Evolutionary conservation across 2,113 vertebrate genomes (phyloP), one percentile per base, ranked within the genome.

Genomic region (Typhlomys cinereus): DNA sequence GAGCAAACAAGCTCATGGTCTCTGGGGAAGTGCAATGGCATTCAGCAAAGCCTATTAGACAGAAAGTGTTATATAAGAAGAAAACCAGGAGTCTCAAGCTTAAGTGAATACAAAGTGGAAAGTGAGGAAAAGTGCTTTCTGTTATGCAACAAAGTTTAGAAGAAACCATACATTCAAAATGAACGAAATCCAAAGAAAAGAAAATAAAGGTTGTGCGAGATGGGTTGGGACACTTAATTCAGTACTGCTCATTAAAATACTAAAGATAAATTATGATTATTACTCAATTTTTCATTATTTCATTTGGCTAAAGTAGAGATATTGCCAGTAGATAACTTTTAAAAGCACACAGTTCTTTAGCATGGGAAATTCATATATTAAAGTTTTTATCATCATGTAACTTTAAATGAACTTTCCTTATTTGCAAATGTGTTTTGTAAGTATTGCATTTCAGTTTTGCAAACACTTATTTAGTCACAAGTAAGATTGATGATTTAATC

Each of bases 31-130:
- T 89, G 91, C 92, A 94, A 67, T 92, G 89, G 81, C 84, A 96
- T 82, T 88, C 50, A 97, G 94, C 31, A 97, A 97, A 97, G 90
- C 95, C 89, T 98, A 97, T 98, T 97, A 98, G 95, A 89, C 96
- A 98, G 96, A 98, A 97, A 95, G 94, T 86, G 95, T 97, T 90
- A 94, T 91, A 94, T 92, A 96, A 88, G 93, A 92, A 96, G 94
- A 97, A 96, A 97, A 96, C 36, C 1, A 14, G 0, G 17, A 71
- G 82, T 91, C 97, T 96, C 96, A 91, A 95, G 90, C 94, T 96
- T 94, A 95, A 96, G 97, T 82, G 84, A 96, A 96, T 83, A 94
- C 93, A 97, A 91, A 54, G 15, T 31, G 75, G 91, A 96, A 92
- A 95, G 90, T 89, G 95, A 96, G 94, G 93, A 89, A 97, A 96